A percentile compares a stretch with the other conserved stretches of the same genome.
phyloP scores from a whole-genome alignment of 2,888 invertebrate species.

The Serrognathus titanus region DNA sequence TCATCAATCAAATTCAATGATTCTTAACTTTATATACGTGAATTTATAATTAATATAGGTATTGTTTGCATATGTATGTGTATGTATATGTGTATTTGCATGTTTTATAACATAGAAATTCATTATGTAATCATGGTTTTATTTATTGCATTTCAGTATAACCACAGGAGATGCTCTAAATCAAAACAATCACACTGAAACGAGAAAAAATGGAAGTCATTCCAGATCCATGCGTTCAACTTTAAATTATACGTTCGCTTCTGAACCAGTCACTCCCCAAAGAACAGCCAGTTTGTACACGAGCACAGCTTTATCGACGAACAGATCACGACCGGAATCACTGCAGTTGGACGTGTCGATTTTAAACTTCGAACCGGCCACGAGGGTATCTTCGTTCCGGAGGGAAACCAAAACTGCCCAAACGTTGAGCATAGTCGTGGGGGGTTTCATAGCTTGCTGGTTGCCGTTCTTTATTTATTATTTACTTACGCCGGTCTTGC shows the following conservation, averaged over 20 bases:
- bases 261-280: slow-evolving; percentile 37
- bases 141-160: slow-evolving; percentile 8
- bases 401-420: slow-evolving; percentile 86
- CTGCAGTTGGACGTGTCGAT: slow-evolving; percentile 54
- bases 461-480: slow-evolving; percentile 83
- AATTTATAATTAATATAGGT: too few species aligned
- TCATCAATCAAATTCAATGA: too few species aligned
- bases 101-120: neutral
- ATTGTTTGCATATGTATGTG: too few species aligned
- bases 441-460: slow-evolving; percentile 87
- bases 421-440: slow-evolving; percentile 81
- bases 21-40: too few species aligned
- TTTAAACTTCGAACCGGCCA: slow-evolving; percentile 51
- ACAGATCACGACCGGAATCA: slow-evolving; percentile 52
- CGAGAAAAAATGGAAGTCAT: slow-evolving; percentile 26
- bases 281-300: slow-evolving; percentile 37
- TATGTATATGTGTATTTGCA: neutral
- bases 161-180: slow-evolving; percentile 12
- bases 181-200: slow-evolving; percentile 28
- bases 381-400: slow-evolving; percentile 64
- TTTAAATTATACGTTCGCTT: slow-evolving; percentile 41
- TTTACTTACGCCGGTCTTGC: slow-evolving; percentile 74
- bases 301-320: slow-evolving; percentile 41
- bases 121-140: too few species aligned
- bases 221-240: slow-evolving; percentile 40